Conservation (phyloP, 64 coral and sea anemone species). For the Exaiptasia diaphana region DNA sequence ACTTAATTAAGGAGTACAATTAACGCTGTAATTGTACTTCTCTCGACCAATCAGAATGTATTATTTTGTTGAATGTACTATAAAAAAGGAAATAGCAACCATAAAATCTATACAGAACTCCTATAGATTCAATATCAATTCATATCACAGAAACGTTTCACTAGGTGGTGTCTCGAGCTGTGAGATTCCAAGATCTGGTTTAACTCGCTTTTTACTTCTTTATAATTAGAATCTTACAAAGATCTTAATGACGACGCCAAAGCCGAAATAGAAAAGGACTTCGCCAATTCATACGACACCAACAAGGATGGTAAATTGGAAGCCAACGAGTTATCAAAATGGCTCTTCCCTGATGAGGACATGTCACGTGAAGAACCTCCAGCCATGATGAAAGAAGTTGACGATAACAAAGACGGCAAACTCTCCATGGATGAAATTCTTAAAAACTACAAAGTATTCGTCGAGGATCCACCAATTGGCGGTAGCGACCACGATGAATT, state of each 20-base stretch:
- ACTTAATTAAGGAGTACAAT: too few species aligned
- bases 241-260: conserved; percentile 76
- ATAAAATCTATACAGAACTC: too few species aligned
- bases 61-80: too few species aligned
- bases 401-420: conserved; percentile 82
- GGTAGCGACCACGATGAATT: conserved; percentile 74
- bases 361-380: conserved; percentile 70
- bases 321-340: conserved; percentile 58
- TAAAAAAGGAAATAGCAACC: too few species aligned
- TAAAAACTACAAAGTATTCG: conserved; percentile 71
- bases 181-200: neutral
- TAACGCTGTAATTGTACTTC: too few species aligned
- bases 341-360: conserved; percentile 85
- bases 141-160: neutral
- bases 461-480: conserved; percentile 35
- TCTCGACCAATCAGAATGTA: too few species aligned
- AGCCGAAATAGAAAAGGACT: conserved; percentile 85
- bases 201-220: neutral
- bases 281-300: conserved; percentile 59
- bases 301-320: conserved; percentile 74
- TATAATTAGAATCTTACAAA: conserved; percentile 60
- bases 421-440: conserved; percentile 81
- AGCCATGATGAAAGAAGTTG: conserved; percentile 77
- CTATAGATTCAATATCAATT: neutral
- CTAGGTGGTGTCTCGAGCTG: neutral